phyloP scores from a whole-genome alignment of 2,888 invertebrate species.

The Parnassius apollo region DNA sequence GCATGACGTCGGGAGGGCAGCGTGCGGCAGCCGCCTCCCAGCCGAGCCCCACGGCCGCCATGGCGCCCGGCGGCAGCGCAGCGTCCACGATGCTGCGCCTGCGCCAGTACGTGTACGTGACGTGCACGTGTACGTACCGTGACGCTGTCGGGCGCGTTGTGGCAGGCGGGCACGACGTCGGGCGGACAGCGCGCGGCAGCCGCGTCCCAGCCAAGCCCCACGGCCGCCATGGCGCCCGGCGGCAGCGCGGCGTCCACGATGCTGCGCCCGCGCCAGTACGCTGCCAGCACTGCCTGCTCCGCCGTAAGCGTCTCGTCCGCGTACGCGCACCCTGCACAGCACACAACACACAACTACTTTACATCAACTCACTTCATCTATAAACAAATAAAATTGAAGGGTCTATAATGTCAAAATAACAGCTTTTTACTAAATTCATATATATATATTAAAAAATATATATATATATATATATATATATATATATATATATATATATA shows the following conservation, averaged over 20 bases:
- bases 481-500: no score
- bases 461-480: no score
- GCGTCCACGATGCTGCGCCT: no score
- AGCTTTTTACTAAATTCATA: no score
- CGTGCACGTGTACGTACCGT: conserved; percentile 70
- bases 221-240: conserved; percentile 94
- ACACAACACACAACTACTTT: neutral
- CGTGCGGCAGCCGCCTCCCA: no score
- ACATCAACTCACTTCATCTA: neutral
- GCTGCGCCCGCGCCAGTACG: conserved; percentile 95
- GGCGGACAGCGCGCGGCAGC: conserved; percentile 86
- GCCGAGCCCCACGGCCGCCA: no score
- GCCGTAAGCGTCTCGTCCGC: conserved; percentile 97
- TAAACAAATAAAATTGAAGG: no score
- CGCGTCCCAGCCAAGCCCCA: conserved; percentile 94
- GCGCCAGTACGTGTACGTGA: no score
- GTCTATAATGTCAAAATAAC: no score
- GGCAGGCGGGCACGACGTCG: conserved; percentile 93
- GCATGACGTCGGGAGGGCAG: no score
- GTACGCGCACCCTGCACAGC: conserved; percentile 91
- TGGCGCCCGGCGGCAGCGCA: conserved; percentile 15
- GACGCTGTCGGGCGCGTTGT: conserved; percentile 96
- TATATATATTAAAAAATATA: no score
- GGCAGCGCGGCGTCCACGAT: conserved; percentile 88
- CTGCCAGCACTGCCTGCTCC: conserved; percentile 95